Percentiles rank a stretch among this genome's conserved stretches.
Conservation (phyloP, 37 sponge, comb jelly and placozoan species). For the Haliclona indistincta region DNA sequence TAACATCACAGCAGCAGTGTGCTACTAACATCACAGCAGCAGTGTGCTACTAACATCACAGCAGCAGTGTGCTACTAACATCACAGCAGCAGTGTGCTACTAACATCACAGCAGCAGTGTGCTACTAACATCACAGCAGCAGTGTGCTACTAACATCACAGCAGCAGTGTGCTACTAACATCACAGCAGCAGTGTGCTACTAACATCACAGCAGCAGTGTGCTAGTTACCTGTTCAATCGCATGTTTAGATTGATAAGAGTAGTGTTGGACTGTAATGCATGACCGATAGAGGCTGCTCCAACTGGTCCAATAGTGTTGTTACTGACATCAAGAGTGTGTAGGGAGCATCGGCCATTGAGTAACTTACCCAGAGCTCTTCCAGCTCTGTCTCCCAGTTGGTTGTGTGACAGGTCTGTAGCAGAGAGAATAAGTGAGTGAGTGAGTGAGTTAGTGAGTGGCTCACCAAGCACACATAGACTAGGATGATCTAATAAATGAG, state of each 20-base stretch:
- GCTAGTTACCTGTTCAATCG: slow-evolving; percentile 82
- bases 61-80: no score
- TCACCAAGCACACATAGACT: slow-evolving; percentile 64
- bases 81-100: background rate
- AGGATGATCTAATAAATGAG: slow-evolving; percentile 90
- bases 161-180: no score
- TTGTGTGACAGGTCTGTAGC: slow-evolving; percentile 90
- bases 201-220: no score
- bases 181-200: background rate
- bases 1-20: no score
- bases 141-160: background rate
- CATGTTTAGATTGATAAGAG: slow-evolving; percentile 68
- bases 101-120: no score
- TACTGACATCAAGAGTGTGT: slow-evolving; percentile 60
- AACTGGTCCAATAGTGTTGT: slow-evolving; percentile 65
- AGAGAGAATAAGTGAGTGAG: slow-evolving; percentile 1
- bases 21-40: background rate
- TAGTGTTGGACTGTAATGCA: slow-evolving; percentile 80
- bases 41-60: background rate
- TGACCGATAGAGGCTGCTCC: slow-evolving; percentile 87
- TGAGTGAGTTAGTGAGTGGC: background rate
- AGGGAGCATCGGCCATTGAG: slow-evolving; percentile 75
- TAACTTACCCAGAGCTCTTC: slow-evolving; percentile 90
- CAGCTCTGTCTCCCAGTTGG: slow-evolving; percentile 69
- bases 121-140: background rate